Conservation (phyloP, 2,113 vertebrate genomes). For the Crotalus viridis region DNA sequence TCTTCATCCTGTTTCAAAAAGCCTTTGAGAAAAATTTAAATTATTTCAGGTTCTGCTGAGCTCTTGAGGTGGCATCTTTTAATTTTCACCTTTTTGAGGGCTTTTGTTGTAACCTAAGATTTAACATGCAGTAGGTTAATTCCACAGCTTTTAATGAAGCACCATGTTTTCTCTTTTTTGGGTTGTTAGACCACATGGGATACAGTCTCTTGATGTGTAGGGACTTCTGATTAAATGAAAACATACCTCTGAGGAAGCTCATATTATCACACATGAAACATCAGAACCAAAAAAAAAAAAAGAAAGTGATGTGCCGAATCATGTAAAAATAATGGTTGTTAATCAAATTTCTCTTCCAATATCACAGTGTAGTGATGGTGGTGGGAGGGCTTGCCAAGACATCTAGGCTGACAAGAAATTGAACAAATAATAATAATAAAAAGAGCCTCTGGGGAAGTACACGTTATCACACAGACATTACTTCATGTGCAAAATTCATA, state of each 20-base stretch:
- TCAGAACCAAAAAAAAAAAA: constrained; percentile 58
- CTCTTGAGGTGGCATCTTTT: constrained; percentile 57
- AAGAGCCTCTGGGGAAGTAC: background rate
- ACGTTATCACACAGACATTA: background rate
- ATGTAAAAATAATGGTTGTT: constrained; percentile 67
- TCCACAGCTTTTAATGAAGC: constrained; percentile 44
- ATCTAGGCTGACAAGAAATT: constrained; percentile 62
- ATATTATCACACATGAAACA: constrained; percentile 66
- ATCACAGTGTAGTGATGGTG: constrained; percentile 61
- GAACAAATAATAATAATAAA: constrained; percentile 65
- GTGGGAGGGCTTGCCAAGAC: constrained; percentile 61
- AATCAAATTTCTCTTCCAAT: constrained; percentile 58
- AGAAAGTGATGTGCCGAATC: constrained; percentile 60
- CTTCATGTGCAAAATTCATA: constrained; percentile 43
- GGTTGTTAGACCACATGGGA: constrained; percentile 68
- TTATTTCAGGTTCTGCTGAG: constrained; percentile 52
- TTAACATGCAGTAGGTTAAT: constrained; percentile 58
- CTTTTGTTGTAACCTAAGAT: constrained; percentile 61
- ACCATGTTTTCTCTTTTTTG: constrained; percentile 51
- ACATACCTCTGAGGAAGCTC: constrained; percentile 70
- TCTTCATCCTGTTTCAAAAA: background rate
- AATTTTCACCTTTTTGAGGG: constrained; percentile 59
- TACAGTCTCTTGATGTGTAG: constrained; percentile 67
- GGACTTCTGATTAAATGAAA: constrained; percentile 69
- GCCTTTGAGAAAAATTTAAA: constrained; percentile 32